Conservation (phyloP, 2,113 vertebrate species). For the Ursus arctos region DNA sequence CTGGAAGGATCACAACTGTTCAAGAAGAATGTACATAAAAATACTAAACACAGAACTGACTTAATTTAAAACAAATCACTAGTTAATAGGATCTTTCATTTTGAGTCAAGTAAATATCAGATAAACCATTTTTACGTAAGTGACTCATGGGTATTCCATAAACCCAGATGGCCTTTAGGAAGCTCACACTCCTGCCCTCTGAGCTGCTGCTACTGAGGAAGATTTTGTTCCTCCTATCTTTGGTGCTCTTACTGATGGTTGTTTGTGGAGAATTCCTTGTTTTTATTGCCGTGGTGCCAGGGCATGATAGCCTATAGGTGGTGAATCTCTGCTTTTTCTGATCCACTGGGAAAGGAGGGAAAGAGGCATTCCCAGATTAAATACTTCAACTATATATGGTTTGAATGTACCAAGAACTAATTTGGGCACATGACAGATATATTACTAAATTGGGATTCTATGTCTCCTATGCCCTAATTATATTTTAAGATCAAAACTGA, state of each 20-base stretch:
- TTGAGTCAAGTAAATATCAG: background rate
- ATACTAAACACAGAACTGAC: background rate
- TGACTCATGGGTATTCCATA: background rate
- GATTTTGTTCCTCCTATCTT: background rate
- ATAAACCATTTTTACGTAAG: background rate
- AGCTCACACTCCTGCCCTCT: background rate
- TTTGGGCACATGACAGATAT: constrained; percentile 49
- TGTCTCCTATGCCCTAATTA: background rate
- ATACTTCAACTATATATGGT: constrained; percentile 43
- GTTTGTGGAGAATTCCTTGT: background rate
- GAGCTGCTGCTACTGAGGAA: background rate
- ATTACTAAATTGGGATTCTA: constrained; percentile 40
- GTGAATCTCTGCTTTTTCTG: background rate
- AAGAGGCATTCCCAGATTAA: constrained; percentile 60
- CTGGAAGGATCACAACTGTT: background rate
- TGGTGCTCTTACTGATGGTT: background rate
- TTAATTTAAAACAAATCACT: constrained; percentile 8
- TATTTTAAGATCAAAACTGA: constrained; percentile 35
- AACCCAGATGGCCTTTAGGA: background rate
- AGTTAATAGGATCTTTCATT: background rate
- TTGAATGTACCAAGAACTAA: constrained; percentile 55
- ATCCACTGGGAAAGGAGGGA: constrained; percentile 55
- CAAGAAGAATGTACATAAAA: background rate
- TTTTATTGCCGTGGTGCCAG: background rate
- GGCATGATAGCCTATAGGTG: background rate